phyloP scores from a whole-genome alignment of 2,797 vertebrate species.

The Bovichtus diacanthus region DNA sequence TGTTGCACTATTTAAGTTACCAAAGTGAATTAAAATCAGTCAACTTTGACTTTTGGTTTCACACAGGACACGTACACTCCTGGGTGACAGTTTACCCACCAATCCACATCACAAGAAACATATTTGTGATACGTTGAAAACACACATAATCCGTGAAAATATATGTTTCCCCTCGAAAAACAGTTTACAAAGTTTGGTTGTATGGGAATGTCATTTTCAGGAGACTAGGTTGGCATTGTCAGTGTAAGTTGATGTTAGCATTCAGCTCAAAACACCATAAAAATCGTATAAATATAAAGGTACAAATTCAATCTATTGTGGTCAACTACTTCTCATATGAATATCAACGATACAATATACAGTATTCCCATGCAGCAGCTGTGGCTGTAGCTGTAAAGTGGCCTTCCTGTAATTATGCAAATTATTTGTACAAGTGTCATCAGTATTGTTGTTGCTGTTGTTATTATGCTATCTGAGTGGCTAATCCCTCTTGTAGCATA shows the following conservation, averaged over 20 bases:
- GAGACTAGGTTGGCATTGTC: background rate
- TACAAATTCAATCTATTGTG: background rate
- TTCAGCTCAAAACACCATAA: background rate
- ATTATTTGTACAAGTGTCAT: slow-evolving; percentile 25
- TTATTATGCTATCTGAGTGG: slow-evolving; percentile 36
- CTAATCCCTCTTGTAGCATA: slow-evolving; percentile 33
- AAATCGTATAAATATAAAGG: no score
- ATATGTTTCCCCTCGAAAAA: no score
- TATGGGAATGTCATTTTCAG: no score
- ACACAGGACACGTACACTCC: no score
- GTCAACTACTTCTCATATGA: background rate
- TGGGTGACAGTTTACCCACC: no score
- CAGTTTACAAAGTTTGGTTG: no score
- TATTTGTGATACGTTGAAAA: no score
- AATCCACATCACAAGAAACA: no score
- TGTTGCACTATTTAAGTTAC: no score
- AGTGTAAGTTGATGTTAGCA: background rate
- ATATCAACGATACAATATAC: background rate
- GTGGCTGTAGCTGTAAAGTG: background rate
- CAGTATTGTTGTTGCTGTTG: slow-evolving; percentile 35
- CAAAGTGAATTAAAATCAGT: no score
- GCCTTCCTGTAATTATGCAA: slow-evolving; percentile 22
- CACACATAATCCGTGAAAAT: no score
- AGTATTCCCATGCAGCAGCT: slow-evolving; percentile 7
- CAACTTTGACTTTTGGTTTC: no score